Evolutionary conservation across 2,888 invertebrate genomes (phyloP), one percentile per base, ranked within the genome.

Genomic region (Idaea dimidiata): DNA sequence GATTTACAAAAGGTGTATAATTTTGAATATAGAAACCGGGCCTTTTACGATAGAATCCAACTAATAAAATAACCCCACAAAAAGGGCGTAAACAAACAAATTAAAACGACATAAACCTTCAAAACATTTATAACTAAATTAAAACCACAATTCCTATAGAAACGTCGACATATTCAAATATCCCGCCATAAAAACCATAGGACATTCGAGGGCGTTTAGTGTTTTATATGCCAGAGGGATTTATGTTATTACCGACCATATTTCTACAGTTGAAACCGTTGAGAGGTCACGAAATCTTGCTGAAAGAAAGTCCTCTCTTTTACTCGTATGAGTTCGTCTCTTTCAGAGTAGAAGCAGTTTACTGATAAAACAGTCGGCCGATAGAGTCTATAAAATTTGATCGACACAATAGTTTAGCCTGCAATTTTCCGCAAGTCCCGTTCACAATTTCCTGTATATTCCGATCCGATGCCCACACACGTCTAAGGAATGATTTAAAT

Each of bases 181-280:
- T 43, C 43, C 43, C 74, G 71, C 77, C 81, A 78, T 87, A 86
- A 88, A 88, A 87, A 83, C 81, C 84, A 82, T 81, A 81, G 88
- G 89, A 90, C 88, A 85, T 87, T 86, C 82, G 79, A 80, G 87
- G 88, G 84, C 91, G 91, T 92, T 93, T 92, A 93, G 93, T 92
- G 92, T 92, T 93, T 93, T 93, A 93, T 93, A 93, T 91, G 90
- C 91, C 88, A 84, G 87, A 89, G 86, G 91, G 92, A 93, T 93
- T 93, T 92, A 93, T 91, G 90, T 92, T 93, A 93, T 92, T 93
- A 89, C 92, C 87, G 84, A 86, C 90, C 92, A 93, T 93, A 93
- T 93, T 93, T 93, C 87, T 91, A 84, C 85, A 86, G 85, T 89
- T 85, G 88, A 87, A 90, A 86, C 86, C 83, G 89, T 82, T 90